Evolutionary conservation across 2,888 invertebrate genomes (phyloP), one percentile per base, ranked within the genome.

Genomic region (Drosophila multiciliata): DNA sequence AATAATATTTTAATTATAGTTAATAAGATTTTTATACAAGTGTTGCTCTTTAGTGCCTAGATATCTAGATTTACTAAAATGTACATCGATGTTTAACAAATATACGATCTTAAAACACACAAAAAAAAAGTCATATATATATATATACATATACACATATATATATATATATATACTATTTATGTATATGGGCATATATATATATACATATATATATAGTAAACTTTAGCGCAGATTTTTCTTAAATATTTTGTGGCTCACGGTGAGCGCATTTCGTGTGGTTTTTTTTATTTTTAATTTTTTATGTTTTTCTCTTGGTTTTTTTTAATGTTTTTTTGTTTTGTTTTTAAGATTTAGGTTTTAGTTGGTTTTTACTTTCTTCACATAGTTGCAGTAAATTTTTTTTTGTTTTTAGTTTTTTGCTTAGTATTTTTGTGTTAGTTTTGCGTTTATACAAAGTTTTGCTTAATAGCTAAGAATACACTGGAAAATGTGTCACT

Each of bases 401-500:
- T 73, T 57, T 42, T 55, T 29, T 65, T 67, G 76, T 71, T 55
- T 32, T 65, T 67, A 50, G 29, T 57, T 61, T 53, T 66, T 54
- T 50, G 54, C 42, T 70, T 54, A 65, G 69, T 69, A 67, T 62
- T 64, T 65, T 55, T 48, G 42, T 59, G 42, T 70, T 61, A 33
- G 58, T 62, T 66, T 50, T 66, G 50, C 23, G 23, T 73, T 79
- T 79, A 73, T 80, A 80, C 80, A 78, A 78, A 72, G 52, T 66
- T 61, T 64, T 26, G 49, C 78, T 78, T 78, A 78, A 52, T 65
- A 68, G 57, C 78, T 82, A 82, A 66, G 85, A 89, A 89, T 87
- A 87, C 87, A 87, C 87, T 87, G 87, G 87, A 89, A 87, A 85
- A 78, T 82, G 88, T 85, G 83, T 85, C 75, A 49, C 75, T 57